Percentiles rank a stretch among this genome's conserved stretches.
phyloP scores from a whole-genome alignment of 2,797 vertebrate genomes.

The Kryptolebias ocellatus region DNA sequence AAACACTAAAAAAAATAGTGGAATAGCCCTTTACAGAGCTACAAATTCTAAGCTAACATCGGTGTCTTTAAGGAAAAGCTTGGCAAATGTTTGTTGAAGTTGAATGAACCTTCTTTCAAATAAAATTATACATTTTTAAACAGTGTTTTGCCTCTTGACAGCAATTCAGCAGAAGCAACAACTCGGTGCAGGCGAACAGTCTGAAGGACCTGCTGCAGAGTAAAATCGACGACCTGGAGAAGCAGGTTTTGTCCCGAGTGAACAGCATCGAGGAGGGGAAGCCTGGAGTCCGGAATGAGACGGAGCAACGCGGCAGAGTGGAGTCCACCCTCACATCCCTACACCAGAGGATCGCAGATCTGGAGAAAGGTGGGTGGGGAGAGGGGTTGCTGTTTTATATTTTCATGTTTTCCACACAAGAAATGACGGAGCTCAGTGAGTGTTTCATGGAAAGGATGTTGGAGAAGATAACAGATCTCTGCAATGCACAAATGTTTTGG shows the following conservation, averaged over 20 bases:
- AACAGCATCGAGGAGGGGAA: slow-evolving; percentile 96
- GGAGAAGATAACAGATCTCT: background rate
- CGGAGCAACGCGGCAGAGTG: slow-evolving; percentile 92
- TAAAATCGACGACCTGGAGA: slow-evolving; percentile 96
- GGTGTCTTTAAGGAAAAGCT: too few species aligned
- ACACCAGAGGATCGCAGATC: slow-evolving; percentile 95
- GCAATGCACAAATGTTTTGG: background rate
- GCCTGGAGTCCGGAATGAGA: slow-evolving; percentile 88
- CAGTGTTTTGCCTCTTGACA: slow-evolving; percentile 55
- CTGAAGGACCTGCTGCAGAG: slow-evolving; percentile 95
- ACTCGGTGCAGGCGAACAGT: slow-evolving; percentile 91
- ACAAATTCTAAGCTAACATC: too few species aligned
- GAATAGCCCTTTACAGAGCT: too few species aligned
- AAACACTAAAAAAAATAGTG: too few species aligned
- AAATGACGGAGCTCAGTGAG: background rate
- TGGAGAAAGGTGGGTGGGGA: slow-evolving; percentile 90
- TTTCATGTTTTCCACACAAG: background rate
- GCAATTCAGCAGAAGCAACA: slow-evolving; percentile 96
- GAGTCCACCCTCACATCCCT: slow-evolving; percentile 94
- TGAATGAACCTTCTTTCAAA: too few species aligned
- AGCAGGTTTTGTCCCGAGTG: slow-evolving; percentile 94
- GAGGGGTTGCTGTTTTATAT: background rate
- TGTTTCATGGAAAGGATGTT: too few species aligned
- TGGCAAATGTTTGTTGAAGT: too few species aligned
- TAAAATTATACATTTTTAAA: too few species aligned